Conservation (phyloP, 1,140 invertebrate genomes). For the Phthorimaea operculella region DNA sequence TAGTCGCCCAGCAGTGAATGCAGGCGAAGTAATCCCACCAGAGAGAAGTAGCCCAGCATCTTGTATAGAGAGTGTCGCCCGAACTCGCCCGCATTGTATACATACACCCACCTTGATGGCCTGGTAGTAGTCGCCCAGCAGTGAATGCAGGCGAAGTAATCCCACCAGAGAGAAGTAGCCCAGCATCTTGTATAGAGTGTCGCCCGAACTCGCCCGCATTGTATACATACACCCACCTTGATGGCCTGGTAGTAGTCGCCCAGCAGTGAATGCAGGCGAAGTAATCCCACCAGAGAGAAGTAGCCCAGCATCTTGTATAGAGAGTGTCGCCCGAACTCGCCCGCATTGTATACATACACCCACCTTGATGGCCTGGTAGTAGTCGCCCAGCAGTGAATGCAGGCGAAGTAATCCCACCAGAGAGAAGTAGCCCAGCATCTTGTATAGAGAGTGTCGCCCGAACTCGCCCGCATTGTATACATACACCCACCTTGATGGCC, state of each 20-base stretch:
- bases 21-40: conserved; percentile 94
- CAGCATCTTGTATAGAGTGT: conserved; percentile 99
- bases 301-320: conserved; percentile 99
- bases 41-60: conserved; percentile 98
- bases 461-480: conserved; percentile 75
- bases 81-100: conserved; percentile 76
- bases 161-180: conserved; percentile 99
- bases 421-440: conserved; percentile 99
- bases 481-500: conserved; percentile 86
- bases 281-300: conserved; percentile 95
- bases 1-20: conserved; percentile 98
- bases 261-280: conserved; percentile 94
- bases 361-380: conserved; percentile 98
- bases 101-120: conserved; percentile 85
- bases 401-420: conserved; percentile 94
- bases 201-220: conserved; percentile 86
- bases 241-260: conserved; percentile 99
- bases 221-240: conserved; percentile 72
- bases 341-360: no score
- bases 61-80: conserved; percentile 97
- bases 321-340: conserved; percentile 96
- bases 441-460: conserved; percentile 97
- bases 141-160: conserved; percentile 92
- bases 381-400: conserved; percentile 97
- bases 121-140: conserved; percentile 98